phyloP scores from a whole-genome alignment of 2,888 invertebrate species.

The Deilephila porcellus region DNA sequence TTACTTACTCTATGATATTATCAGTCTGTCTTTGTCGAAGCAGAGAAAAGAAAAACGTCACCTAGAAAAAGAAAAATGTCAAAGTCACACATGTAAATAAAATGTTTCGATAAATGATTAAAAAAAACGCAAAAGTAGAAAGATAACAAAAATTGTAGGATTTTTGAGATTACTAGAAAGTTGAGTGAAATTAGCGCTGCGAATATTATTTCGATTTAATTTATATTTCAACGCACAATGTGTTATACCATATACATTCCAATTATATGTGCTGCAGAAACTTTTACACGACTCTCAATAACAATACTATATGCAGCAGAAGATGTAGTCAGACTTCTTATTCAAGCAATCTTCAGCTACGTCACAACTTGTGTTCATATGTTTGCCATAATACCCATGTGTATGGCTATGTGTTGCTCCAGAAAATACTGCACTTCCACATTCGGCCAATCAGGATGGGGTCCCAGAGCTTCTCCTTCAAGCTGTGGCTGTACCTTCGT shows the following conservation, averaged over 20 bases:
- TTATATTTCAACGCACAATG: constrained; percentile 36
- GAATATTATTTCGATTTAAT: neutral
- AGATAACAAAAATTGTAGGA: constrained; percentile 2
- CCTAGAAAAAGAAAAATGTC: too few relatives aligned
- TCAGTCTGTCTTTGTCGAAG: too few relatives aligned
- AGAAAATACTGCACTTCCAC: constrained; percentile 43
- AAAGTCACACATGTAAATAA: neutral
- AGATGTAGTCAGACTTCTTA: constrained; percentile 49
- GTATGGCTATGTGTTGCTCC: constrained; percentile 43
- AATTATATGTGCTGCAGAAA: constrained; percentile 49
- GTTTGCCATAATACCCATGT: constrained; percentile 49
- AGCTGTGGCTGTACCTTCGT: constrained; percentile 42
- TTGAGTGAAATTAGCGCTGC: neutral
- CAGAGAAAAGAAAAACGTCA: too few relatives aligned
- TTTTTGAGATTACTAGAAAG: neutral
- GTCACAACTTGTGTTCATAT: constrained; percentile 47
- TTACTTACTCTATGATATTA: too few relatives aligned
- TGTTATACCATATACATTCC: constrained; percentile 46
- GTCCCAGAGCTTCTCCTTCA: constrained; percentile 25
- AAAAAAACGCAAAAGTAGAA: constrained; percentile 3
- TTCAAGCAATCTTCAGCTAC: constrained; percentile 50
- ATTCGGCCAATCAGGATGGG: constrained; percentile 32
- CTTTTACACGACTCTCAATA: constrained; percentile 47
- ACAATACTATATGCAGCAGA: constrained; percentile 50
- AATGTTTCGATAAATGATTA: neutral